Base-by-base conservation (phyloP, 2,888 invertebrate species). In the Thereva unica region DNA sequence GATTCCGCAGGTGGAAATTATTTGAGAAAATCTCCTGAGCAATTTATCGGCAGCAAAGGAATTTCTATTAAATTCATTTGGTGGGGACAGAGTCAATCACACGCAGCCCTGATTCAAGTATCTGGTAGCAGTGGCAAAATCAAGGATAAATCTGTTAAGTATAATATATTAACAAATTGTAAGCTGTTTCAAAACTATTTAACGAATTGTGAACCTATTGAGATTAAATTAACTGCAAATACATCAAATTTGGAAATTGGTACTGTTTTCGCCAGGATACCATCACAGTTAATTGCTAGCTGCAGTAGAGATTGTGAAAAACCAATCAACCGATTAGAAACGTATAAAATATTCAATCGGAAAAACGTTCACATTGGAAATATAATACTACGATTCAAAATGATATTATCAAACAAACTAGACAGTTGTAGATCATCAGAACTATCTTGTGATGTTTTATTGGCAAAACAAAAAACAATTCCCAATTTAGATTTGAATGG, bases 121-220 rank as follows among this genome's bases (percentile, higher is more conserved):
- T 69, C 64, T 69, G 69, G 69, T 64, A 69, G 69, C 69, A 70
- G 71, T 67, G 71, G 72, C 72, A 71, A 66, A 67, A 64, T 53
- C 69, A 65, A 53, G 71, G 67, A 45, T 52, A 57, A 35, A 71
- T 67, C 65, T n/a, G 70, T 76, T 64, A 72, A 72, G 34, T 75
- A 73, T 71, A 72, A 70, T 66, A 73, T 75, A 64, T 70, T 72
- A 44, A 75, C 74, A 67, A 75, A 71, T 71, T 70, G 73, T 69
- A 72, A 70, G 57, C 74, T 78, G 74, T 78, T 78, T 72, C 76
- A 77, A 75, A 76, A 77, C 40, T 73, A 70, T 69, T 73, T 76
- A 66, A 70, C 68, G 57, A 75, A 73, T 70, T 74, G 76, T 71
- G 75, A 76, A 71, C 73, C 76, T 54, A 74, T 76, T 70, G 71